Base-by-base conservation (phyloP, 2,113 vertebrate genomes). In the Pogona vitticeps region DNA sequence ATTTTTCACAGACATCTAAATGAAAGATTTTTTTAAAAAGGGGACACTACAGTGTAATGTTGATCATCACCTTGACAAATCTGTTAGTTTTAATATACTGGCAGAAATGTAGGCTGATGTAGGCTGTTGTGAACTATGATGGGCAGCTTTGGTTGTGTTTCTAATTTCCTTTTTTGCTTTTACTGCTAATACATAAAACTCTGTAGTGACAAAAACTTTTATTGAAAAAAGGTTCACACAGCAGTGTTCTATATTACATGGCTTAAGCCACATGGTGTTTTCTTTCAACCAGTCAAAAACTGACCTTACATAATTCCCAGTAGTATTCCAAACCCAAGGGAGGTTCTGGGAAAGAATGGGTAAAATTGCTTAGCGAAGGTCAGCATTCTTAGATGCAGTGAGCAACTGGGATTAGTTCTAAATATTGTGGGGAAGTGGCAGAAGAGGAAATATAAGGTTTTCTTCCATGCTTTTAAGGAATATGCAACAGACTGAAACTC, bases 51-150 rank as follows among this genome's bases (percentile, higher is more conserved):
- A 91, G 93, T 90, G 88, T 94, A 94, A 92, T 96, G 93, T 92
- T 93, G 93, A 95, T 96, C 92, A 92, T 91, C 92, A 88, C 90
- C 63, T 90, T 96, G 92, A 95, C 91, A 94, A 94, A 90, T 91
- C 95, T 95, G 95, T 95, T 96, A 95, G 92, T 95, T 97, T 96
- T 96, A 96, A 97, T 97, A 96, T 96, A 95, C 93, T 94, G 94
- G 91, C 91, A 93, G 95, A 91, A 95, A 96, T 96, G 95, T 85
- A 91, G 93, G 86, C 93, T 91, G 92, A 96, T 96, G 95, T 85
- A 91, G 93, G 86, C 93, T 91, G 92, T 95, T 97, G 94, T 94
- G 94, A 96, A 95, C 91, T 92, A 95, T 94, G 91, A 96, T 95
- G 94, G 93, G 92, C 91, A 90, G 94, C 92, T 86, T 93, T 91